Conservation (phyloP, 2,888 invertebrate species). For the Hemaris fuciformis region DNA sequence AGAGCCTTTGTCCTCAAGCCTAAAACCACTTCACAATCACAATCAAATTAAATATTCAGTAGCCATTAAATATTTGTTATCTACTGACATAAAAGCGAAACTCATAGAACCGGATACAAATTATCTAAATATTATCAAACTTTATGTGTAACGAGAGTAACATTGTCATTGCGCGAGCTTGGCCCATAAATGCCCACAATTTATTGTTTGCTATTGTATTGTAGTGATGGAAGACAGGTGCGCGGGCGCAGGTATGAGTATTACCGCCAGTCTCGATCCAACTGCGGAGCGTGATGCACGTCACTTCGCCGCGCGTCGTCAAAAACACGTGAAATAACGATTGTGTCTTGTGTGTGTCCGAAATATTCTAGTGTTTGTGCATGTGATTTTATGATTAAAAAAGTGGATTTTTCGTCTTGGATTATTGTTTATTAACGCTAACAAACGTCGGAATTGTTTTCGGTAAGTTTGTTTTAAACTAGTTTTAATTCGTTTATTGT, state of each 20-base stretch:
- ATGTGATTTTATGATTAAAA: slow-evolving; percentile 11
- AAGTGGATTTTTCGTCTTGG: slow-evolving; percentile 28
- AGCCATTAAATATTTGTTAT: neutral
- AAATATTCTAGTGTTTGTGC: slow-evolving; percentile 7
- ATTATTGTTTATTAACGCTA: slow-evolving; percentile 32
- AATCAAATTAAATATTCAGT: neutral
- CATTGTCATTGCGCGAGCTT: neutral
- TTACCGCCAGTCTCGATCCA: slow-evolving; percentile 57
- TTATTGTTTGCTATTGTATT: slow-evolving; percentile 74
- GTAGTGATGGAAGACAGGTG: slow-evolving; percentile 62
- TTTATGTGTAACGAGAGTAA: neutral
- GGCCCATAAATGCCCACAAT: slow-evolving; percentile 4
- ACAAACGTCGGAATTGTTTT: slow-evolving; percentile 41
- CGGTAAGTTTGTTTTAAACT: slow-evolving; percentile 53
- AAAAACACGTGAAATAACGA: slow-evolving; percentile 30
- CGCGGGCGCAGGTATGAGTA: slow-evolving; percentile 34
- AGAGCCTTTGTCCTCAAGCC: too few species aligned
- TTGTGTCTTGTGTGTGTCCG: slow-evolving; percentile 7
- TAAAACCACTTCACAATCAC: too few species aligned
- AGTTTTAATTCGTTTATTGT: slow-evolving; percentile 36
- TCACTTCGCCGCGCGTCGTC: slow-evolving; percentile 21
- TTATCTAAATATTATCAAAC: neutral
- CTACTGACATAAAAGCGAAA: neutral
- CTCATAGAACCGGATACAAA: slow-evolving; percentile 4
- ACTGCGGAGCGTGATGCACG: slow-evolving; percentile 63